A percentile compares a stretch with the other conserved stretches of the same genome.
These are phyloP conservation scores for Lagorchestes hirsutus DNA, from an alignment of 2,797 vertebrate species.

Conservation along the genomic window DNA sequence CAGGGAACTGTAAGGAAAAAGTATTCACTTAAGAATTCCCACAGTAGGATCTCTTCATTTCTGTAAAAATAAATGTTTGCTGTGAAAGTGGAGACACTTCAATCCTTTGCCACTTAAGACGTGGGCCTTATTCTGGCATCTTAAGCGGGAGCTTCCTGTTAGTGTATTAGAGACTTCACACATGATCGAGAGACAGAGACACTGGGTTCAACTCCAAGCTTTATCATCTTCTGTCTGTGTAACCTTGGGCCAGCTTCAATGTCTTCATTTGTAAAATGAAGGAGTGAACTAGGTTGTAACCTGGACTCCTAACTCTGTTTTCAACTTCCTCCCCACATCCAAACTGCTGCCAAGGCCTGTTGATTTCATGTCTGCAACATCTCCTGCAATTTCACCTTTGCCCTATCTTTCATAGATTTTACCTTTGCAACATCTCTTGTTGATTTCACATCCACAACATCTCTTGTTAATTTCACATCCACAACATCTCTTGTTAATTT, in stretches of 20 bases:
- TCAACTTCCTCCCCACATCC: neutral
- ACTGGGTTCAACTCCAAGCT: neutral
- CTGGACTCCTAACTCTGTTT: neutral
- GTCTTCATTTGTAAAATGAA: neutral
- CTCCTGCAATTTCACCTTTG: neutral
- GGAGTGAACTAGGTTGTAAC: neutral
- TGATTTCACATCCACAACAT: too few relatives aligned
- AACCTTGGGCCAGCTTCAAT: neutral
- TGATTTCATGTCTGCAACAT: neutral
- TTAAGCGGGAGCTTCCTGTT: neutral
- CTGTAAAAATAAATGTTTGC: neutral
- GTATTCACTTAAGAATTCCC: neutral
- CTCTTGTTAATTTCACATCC: too few relatives aligned
- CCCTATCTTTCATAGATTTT: too few relatives aligned
- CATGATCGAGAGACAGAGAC: neutral
- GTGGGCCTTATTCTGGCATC: neutral
- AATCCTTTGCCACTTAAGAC: neutral
- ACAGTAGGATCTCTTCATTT: neutral
- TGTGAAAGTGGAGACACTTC: neutral
- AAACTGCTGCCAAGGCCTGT: neutral
- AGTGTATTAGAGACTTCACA: neutral
- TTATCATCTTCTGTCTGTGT: neutral
- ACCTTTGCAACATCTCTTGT: neutral
- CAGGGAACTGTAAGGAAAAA: neutral
- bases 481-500: too few relatives aligned